phyloP scores from a whole-genome alignment of 2,113 vertebrate genomes.

The Henicopernis longicauda region DNA sequence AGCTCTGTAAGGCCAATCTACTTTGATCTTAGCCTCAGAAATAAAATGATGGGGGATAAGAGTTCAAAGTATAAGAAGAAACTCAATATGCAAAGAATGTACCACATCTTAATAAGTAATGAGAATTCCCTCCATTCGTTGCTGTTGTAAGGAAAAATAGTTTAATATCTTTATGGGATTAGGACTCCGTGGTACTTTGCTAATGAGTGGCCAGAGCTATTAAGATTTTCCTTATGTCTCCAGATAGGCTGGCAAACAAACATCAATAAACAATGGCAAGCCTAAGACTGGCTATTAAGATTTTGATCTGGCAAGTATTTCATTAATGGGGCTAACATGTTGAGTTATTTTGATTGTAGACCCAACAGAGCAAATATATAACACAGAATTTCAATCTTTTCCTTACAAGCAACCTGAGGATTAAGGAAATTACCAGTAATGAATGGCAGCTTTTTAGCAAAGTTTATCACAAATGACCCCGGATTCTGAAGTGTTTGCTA shows the following conservation, averaged over 20 bases:
- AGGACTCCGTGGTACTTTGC: not conserved
- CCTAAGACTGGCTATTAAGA: not conserved
- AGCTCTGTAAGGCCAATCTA: not conserved
- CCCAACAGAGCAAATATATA: not conserved
- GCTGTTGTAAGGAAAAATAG: constrained; percentile 23
- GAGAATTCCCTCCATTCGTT: constrained; percentile 34
- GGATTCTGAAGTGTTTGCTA: not conserved
- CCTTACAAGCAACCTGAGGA: not conserved
- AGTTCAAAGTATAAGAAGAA: constrained; percentile 43
- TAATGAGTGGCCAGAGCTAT: constrained; percentile 53
- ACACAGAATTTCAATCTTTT: not conserved
- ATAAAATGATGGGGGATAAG: not conserved
- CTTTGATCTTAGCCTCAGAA: constrained; percentile 48
- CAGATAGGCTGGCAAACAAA: constrained; percentile 45
- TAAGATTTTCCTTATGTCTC: constrained; percentile 49
- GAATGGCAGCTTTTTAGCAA: not conserved
- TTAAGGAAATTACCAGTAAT: constrained; percentile 8
- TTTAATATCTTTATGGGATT: constrained; percentile 60
- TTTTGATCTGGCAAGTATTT: constrained; percentile 40
- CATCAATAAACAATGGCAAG: constrained; percentile 26
- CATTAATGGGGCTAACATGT: not conserved
- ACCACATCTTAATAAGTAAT: constrained; percentile 36
- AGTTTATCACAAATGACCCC: constrained; percentile 36
- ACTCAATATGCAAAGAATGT: constrained; percentile 38
- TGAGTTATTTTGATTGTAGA: not conserved